phyloP scores from a whole-genome alignment of 2,888 invertebrate genomes.

The Perizoma affinitatum region DNA sequence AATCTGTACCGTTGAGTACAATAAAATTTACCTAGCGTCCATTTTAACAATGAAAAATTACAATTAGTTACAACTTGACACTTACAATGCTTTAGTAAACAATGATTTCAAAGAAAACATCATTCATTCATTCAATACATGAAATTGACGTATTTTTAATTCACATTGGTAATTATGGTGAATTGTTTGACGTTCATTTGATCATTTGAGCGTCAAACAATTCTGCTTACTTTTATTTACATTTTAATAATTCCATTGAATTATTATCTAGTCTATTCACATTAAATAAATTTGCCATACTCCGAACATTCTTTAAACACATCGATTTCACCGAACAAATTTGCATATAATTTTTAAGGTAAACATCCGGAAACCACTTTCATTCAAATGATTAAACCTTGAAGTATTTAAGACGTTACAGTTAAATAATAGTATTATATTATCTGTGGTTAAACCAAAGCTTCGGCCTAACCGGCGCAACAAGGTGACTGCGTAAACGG shows the following conservation, averaged over 20 bases:
- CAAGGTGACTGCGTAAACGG: no score
- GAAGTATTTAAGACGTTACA: no score
- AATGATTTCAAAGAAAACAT: constrained; percentile 13
- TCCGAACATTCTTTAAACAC: neutral
- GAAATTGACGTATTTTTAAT: constrained; percentile 8
- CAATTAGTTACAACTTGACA: constrained; percentile 37
- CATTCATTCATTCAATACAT: neutral
- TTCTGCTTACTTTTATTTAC: neutral
- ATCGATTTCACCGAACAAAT: no score
- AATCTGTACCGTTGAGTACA: constrained; percentile 69
- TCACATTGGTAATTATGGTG: constrained; percentile 12
- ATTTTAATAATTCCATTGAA: neutral
- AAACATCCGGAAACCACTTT: no score
- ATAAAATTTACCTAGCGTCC: constrained; percentile 69
- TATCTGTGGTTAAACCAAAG: no score
- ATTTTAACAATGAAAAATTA: constrained; percentile 69
- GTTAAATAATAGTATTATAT: no score
- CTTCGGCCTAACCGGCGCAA: no score
- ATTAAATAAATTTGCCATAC: constrained; percentile 7
- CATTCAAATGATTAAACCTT: no score
- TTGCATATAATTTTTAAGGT: no score
- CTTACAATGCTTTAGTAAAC: constrained; percentile 18
- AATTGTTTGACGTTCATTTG: neutral
- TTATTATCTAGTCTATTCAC: constrained; percentile 7
- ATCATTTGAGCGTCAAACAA: neutral